Evolutionary conservation across 2,113 vertebrate species (phyloP).

Genomic region (Neotoma lepida): DNA sequence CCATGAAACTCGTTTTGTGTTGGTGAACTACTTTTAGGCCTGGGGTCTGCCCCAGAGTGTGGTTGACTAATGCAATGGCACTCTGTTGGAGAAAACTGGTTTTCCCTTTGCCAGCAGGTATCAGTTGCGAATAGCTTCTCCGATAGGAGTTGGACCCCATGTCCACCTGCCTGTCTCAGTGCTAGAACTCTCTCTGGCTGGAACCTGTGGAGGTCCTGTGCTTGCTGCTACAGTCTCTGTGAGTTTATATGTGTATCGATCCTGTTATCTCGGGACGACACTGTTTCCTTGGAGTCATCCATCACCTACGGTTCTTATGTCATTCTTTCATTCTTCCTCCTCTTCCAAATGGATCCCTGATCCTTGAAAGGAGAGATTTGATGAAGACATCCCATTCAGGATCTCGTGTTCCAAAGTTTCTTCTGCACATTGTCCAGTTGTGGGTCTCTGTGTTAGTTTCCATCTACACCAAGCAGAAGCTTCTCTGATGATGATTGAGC

Average conservation of each 20-base stretch:
- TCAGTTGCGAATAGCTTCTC: background rate
- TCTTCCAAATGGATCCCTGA: background rate
- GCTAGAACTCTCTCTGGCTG: background rate
- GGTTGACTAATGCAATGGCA: background rate
- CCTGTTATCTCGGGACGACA: background rate
- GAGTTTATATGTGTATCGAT: background rate
- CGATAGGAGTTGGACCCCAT: too few relatives aligned
- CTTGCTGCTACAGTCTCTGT: background rate
- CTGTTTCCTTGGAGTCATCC: background rate
- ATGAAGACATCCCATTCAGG: background rate
- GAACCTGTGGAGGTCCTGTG: background rate
- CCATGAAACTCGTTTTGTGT: background rate
- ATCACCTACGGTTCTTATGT: too few relatives aligned
- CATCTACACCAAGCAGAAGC: background rate
- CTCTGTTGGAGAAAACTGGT: background rate
- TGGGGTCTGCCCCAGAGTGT: background rate
- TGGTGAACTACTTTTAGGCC: background rate
- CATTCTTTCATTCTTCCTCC: too few relatives aligned
- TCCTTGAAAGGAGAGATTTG: too few relatives aligned
- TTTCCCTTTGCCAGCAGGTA: background rate
- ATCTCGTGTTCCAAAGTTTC: background rate
- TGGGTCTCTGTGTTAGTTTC: background rate
- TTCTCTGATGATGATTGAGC: background rate
- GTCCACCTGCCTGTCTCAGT: background rate
- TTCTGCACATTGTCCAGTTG: background rate